phyloP scores from a whole-genome alignment of 2,113 vertebrate species.

The Willisornis vidua region DNA sequence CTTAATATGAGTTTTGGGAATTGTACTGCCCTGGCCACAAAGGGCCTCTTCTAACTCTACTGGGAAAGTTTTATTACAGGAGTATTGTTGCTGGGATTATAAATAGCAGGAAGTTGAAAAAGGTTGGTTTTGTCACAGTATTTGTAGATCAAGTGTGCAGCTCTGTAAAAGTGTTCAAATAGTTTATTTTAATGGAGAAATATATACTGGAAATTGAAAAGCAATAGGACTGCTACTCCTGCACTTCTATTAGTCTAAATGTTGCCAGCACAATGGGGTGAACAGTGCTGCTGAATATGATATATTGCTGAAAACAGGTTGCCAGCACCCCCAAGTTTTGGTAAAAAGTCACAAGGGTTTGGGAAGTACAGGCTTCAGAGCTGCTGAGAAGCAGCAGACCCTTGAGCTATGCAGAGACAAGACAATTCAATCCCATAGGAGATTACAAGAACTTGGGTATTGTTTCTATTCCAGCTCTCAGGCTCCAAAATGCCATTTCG shows the following conservation, averaged over 20 bases:
- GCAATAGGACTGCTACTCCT: neutral
- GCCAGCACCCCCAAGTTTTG: neutral
- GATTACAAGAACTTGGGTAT: neutral
- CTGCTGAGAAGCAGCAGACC: neutral
- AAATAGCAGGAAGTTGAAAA: neutral
- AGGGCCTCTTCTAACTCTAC: neutral
- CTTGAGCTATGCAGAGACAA: neutral
- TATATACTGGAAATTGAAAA: neutral
- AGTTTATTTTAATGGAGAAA: neutral
- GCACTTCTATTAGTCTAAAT: neutral
- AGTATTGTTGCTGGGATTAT: conserved; percentile 17
- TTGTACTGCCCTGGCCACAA: neutral
- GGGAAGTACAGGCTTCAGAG: neutral
- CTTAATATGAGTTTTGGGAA: neutral
- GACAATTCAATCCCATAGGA: neutral
- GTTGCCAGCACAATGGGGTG: rapidly evolving
- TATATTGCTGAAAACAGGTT: neutral
- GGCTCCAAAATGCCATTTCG: neutral
- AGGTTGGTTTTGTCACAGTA: neutral
- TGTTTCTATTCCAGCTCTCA: neutral
- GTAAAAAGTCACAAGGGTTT: neutral
- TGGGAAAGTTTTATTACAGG: neutral
- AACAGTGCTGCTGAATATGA: neutral
- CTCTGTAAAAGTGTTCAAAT: neutral
- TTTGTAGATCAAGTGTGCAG: neutral